These are phyloP conservation scores for Phrynocephalus guinanensis DNA, from an alignment of 2,797 vertebrate species.

Conservation along the genomic window DNA sequence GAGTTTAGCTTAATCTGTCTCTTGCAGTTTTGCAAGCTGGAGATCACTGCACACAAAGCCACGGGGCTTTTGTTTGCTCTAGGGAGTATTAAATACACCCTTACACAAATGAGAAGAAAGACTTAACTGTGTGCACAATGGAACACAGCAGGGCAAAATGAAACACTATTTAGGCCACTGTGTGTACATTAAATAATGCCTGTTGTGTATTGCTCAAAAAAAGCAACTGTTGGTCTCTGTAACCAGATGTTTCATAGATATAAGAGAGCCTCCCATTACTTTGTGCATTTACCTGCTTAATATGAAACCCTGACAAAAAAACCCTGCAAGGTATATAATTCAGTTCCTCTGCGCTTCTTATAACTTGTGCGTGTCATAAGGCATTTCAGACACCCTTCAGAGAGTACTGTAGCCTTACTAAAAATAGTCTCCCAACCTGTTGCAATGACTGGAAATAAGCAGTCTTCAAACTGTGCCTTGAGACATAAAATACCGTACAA, in stretches of 20 bases:
- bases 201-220: not conserved
- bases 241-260: not conserved
- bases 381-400: not conserved
- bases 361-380: not conserved
- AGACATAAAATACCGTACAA: not conserved
- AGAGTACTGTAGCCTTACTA: not conserved
- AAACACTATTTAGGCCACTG: no score
- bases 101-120: no score
- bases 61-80: no score
- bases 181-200: not conserved
- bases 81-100: no score
- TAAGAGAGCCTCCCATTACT: not conserved
- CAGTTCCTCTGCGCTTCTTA: not conserved
- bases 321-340: not conserved
- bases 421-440: not conserved
- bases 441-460: slow-evolving; percentile 3
- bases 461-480: not conserved
- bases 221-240: not conserved
- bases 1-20: no score
- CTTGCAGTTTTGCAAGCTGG: no score
- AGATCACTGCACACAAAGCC: no score
- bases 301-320: not conserved
- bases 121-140: no score
- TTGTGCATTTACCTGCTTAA: not conserved
- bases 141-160: no score